A percentile compares a stretch with the other conserved stretches of the same genome.
phyloP scores from a whole-genome alignment of 2,113 vertebrate genomes.

The cat (Felis catus) region F.catus_Fca126_mat1.0 CM031421.1:27389001-27389500 shows the following conservation, averaged over 20 bases:
- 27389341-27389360: not conserved
- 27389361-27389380: not conserved
- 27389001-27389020: fast-evolving
- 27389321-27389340: not conserved
- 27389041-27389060: not conserved
- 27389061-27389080: not conserved
- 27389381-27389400: not conserved
- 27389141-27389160: not conserved
- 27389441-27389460: not conserved
- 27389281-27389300: constrained; percentile 17
- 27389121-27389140: not conserved
- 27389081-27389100: not conserved
- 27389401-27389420: not conserved
- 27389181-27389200: constrained; percentile 10
- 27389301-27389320: constrained; percentile 49
- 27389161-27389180: not conserved
- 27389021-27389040: not conserved
- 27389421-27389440: constrained; percentile 34
- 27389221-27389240: not conserved
- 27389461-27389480: not conserved
- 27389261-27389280: constrained; percentile 47
- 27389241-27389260: not conserved
- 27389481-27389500: not conserved
- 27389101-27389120: not conserved
- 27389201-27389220: not conserved